Evolutionary conservation across 2,113 vertebrate species (phyloP), one percentile per base, ranked within the genome.

Genomic region (Istiophorus platypterus): DNA sequence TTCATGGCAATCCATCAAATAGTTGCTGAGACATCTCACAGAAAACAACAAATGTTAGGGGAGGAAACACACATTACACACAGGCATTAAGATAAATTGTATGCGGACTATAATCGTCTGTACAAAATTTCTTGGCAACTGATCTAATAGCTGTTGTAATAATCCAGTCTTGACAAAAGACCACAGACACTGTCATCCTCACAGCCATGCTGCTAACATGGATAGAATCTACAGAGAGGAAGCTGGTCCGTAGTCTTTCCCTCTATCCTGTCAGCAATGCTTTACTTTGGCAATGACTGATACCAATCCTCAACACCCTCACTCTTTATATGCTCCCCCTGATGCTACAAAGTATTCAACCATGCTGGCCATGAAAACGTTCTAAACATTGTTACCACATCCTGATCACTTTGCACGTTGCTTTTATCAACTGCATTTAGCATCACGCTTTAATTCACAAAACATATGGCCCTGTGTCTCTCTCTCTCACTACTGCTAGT

Each of bases 401-500:
- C 9, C 14, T 13, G 45, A 39, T 41, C 54, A 1, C n/a, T 65
- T 31, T 24, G 5, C 49, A 26, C 24, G 17, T 73, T 66, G 51
- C 69, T 31, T 58, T 54, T 8, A 37, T 31, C n/a, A 1, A 14
- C 41, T 64, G n/a, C 29, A 47, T 64, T 79, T 52, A 29, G 7
- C 9, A 1, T 68, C 79, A 42, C 22, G 59, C 52, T 56, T 20
- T 7, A 6, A 26, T 37, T 74, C 45, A 13, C 70, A 52, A 34
- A 78, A 59, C 31, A 62, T 13, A 17, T 22, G 17, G 13, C 22
- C 51, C 0, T 47, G 73, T 42, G 45, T 76, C 73, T 62, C n/a
- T 1, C n/a, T 1, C 39, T 72, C 69, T 85, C 58, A 72, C 69
- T 49, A 65, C 80, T 73, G 80, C 65, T 68, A 26, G 13, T 71